Evolutionary conservation across 2,888 invertebrate species (phyloP).

Genomic region (Epinotia demarniana): DNA sequence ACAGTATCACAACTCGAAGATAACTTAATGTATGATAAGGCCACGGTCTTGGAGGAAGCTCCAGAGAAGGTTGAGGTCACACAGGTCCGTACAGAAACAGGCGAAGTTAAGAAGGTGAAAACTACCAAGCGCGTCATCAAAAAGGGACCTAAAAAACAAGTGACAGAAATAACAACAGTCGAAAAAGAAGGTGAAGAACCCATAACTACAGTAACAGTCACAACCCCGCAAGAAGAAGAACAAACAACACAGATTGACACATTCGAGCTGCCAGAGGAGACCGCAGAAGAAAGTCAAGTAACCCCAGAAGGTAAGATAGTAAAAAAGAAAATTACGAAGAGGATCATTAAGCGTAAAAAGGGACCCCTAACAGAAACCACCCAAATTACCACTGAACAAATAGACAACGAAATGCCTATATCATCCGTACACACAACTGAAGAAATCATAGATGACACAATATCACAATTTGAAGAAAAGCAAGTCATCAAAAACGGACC

Average conservation of each 20-base stretch:
- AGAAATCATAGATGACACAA: slow-evolving; percentile 44
- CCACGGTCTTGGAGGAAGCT: background rate
- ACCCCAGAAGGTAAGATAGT: slow-evolving; percentile 1
- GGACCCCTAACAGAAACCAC: slow-evolving; percentile 2
- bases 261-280: background rate
- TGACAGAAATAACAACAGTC: background rate
- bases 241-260: background rate
- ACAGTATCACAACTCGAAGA: background rate
- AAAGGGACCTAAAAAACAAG: background rate
- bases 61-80: background rate
- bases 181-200: slow-evolving; percentile 15
- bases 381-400: slow-evolving; percentile 3
- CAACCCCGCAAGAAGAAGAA: background rate
- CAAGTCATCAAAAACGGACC: too few relatives aligned
- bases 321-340: background rate
- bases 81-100: background rate
- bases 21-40: too few relatives aligned
- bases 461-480: background rate
- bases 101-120: background rate
- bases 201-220: background rate
- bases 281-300: background rate
- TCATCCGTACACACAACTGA: slow-evolving; percentile 64
- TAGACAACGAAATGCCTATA: slow-evolving; percentile 73
- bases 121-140: background rate
- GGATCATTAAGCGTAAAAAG: background rate